Base-by-base conservation (phyloP, 2,888 invertebrate genomes). In the Cephus rjabovi region DNA sequence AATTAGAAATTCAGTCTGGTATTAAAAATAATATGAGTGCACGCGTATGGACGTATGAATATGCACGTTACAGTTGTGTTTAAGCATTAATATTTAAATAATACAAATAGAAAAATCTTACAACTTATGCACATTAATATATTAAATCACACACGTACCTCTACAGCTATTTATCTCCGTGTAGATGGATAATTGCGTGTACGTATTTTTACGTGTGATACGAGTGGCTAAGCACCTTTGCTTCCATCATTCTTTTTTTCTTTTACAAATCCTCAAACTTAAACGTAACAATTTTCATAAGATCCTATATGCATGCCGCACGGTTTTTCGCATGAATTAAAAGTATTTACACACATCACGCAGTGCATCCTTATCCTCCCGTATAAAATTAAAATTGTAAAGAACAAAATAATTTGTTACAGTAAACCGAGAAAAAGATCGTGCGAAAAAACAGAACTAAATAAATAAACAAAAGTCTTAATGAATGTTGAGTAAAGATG, bases 81-180 rank as follows among this genome's bases (percentile, higher is more conserved):
- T 56, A 56, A 56, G 23, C 56, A 2, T 23, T 56, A 23, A 56
- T 9, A 76, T 80, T 81, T 83, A 84, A 84, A 83, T 83, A 83
- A 86, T 83, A 83, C 78, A 79, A 75, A 81, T 83, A 84, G 76
- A 82, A 85, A 83, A 86, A 33, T 80, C 81, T 82, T 83, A 84
- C 4, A 81, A 79, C 76, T 76, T 79, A 75, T 75, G 69, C 69
- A 75, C 73, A 75, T 77, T 82, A 80, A 81, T 82, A 84, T 81
- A 86, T 85, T 80, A 81, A 71, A 71, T 83, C 79, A 76, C 84
- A 85, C 80, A 81, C 80, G 82, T 77, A 82, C 80, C 80, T 79
- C 77, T 76, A 79, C 69, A 80, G 70, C 75, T 84, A 81, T 82
- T 77, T 79, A 75, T 78, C 78, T 80, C 75, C 75, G 23, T 56